phyloP scores from a whole-genome alignment of 2,888 invertebrate genomes.

The Drosophila kambysellisi region DNA sequence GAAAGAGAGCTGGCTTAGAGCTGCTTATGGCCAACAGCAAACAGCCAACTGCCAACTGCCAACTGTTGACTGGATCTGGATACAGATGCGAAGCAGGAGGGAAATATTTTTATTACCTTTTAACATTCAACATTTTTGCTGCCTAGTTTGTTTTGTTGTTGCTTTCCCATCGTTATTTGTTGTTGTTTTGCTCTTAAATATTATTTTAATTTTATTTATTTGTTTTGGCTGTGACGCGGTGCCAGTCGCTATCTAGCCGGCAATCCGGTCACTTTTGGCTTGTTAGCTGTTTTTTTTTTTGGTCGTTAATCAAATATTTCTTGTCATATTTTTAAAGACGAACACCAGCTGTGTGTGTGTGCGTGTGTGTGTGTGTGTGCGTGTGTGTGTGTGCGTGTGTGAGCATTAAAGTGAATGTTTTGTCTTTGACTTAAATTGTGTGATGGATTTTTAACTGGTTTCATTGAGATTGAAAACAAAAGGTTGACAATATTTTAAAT shows the following conservation, averaged over 20 bases:
- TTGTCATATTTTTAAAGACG: constrained; percentile 76
- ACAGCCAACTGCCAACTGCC: background rate
- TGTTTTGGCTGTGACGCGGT: constrained; percentile 21
- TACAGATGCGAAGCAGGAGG: constrained; percentile 38
- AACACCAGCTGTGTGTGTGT: constrained; percentile 67
- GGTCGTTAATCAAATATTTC: constrained; percentile 78
- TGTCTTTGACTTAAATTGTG: constrained; percentile 3
- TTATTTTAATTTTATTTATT: constrained; percentile 37
- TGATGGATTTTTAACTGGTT: constrained; percentile 61
- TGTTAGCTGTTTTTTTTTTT: constrained; percentile 51
- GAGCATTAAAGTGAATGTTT: constrained; percentile 14
- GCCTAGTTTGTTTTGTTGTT: constrained; percentile 32
- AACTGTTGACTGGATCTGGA: background rate
- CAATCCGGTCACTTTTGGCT: constrained; percentile 44
- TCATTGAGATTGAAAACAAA: constrained; percentile 20
- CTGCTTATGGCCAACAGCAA: constrained; percentile 1
- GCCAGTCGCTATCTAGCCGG: constrained; percentile 19
- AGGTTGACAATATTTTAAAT: constrained; percentile 1
- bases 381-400: constrained; percentile 21
- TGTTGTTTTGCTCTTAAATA: constrained; percentile 35
- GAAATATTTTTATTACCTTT: constrained; percentile 78
- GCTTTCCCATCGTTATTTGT: constrained; percentile 16
- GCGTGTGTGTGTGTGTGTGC: constrained; percentile 10
- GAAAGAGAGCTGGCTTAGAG: constrained; percentile 5
- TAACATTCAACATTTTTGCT: constrained; percentile 74